Evolutionary conservation across 2,888 invertebrate genomes (phyloP).

Genomic region (Cataglyphis albicans): DNA sequence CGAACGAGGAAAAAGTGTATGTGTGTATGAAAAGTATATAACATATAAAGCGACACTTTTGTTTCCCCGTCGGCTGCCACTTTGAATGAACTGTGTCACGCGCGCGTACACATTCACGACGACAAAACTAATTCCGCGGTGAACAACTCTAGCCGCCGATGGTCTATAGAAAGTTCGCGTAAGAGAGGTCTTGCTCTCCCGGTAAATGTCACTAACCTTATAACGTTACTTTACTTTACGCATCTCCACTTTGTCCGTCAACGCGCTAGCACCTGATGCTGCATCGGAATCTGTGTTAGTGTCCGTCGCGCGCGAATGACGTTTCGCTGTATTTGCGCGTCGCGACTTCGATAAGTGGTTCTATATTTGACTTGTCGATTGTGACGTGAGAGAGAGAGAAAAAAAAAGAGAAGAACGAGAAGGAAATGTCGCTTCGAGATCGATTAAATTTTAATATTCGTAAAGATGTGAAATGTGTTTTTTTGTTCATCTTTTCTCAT

Average conservation of each 20-base stretch:
- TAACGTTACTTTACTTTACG: slow-evolving; percentile 6
- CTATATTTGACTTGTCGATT: slow-evolving; percentile 20
- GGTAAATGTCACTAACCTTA: slow-evolving; percentile 74
- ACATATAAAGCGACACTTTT: slow-evolving; percentile 22
- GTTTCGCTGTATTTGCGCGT: slow-evolving; percentile 34
- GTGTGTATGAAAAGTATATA: neutral
- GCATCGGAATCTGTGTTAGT: slow-evolving; percentile 53
- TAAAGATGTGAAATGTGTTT: neutral
- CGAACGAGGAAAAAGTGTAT: neutral
- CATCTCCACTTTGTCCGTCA: neutral
- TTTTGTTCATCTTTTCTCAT: neutral
- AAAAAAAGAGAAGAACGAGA: neutral
- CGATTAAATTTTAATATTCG: slow-evolving; percentile 13
- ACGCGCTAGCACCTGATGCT: slow-evolving; percentile 52
- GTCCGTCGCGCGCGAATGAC: slow-evolving; percentile 42
- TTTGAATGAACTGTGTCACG: slow-evolving; percentile 59
- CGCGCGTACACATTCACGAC: slow-evolving; percentile 43
- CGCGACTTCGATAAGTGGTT: slow-evolving; percentile 35
- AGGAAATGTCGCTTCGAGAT: neutral
- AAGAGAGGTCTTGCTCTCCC: slow-evolving; percentile 35
- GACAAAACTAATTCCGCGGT: slow-evolving; percentile 48
- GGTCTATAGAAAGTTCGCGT: slow-evolving; percentile 56
- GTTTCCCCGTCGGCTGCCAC: slow-evolving; percentile 22
- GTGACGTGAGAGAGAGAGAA: neutral
- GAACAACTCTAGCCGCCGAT: slow-evolving; percentile 15